Evolutionary conservation across 2,113 vertebrate genomes (phyloP).

Genomic region (Mustela lutreola): DNA sequence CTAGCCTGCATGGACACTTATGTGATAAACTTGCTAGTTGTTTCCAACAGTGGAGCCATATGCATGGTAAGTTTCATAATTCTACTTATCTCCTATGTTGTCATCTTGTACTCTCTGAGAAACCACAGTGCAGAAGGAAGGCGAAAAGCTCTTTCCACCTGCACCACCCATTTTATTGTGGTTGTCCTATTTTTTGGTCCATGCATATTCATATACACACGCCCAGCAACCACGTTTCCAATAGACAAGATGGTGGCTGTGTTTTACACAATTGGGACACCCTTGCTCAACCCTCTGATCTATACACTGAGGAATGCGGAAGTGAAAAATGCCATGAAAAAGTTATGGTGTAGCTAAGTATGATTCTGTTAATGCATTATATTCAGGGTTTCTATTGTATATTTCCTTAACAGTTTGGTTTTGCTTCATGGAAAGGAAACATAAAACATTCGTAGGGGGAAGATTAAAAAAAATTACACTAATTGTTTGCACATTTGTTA

Average conservation of each 20-base stretch:
- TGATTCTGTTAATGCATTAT: background rate
- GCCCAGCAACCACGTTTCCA: constrained; percentile 45
- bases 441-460: background rate
- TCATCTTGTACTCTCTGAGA: constrained; percentile 27
- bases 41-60: constrained; percentile 39
- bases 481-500: background rate
- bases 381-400: background rate
- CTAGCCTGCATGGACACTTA: constrained; percentile 37
- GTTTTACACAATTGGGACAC: constrained; percentile 72
- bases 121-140: constrained; percentile 23
- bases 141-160: constrained; percentile 18
- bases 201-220: constrained; percentile 71
- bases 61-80: background rate
- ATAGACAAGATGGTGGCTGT: constrained; percentile 73
- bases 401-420: background rate
- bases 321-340: background rate
- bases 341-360: constrained; percentile 4
- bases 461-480: background rate
- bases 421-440: background rate
- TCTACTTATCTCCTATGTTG: background rate
- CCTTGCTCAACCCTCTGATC: constrained; percentile 58
- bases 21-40: background rate
- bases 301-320: no score
- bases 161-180: constrained; percentile 1
- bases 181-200: constrained; percentile 41